These are phyloP conservation scores for Paelopatides confundens DNA, from an alignment of 53 echinoderm and acorn worm genomes.

Conservation along the genomic window DNA sequence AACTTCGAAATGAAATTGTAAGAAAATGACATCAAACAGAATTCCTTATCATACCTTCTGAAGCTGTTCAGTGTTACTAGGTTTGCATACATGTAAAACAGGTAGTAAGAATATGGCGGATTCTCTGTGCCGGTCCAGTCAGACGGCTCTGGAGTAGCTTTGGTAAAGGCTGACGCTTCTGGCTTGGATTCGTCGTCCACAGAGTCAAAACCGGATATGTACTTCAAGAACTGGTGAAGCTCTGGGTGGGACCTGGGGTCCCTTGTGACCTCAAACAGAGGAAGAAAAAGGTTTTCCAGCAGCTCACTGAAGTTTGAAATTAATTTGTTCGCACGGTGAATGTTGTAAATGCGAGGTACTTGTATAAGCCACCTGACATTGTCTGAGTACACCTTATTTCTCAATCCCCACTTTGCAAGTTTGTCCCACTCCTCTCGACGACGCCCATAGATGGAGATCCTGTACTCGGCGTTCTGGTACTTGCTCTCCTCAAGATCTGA, in stretches of 20 bases:
- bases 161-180: conserved; percentile 74
- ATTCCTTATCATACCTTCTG: conserved; percentile 69
- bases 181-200: conserved; percentile 98
- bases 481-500: conserved; percentile 89
- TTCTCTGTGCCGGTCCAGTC: conserved; percentile 78
- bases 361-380: conserved; percentile 95
- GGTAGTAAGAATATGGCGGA: conserved; percentile 90
- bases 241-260: conserved; percentile 94
- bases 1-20: too few species aligned
- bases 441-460: conserved; percentile 91
- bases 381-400: conserved; percentile 85
- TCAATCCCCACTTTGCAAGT: conserved; percentile 87
- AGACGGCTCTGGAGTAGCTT: conserved; percentile 78
- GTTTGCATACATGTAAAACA: conserved; percentile 93
- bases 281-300: conserved; percentile 88
- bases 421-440: conserved; percentile 82
- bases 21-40: neutral
- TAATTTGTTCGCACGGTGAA: conserved; percentile 87
- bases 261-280: conserved; percentile 89
- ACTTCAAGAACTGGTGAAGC: conserved; percentile 86
- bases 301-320: conserved; percentile 80
- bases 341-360: conserved; percentile 86
- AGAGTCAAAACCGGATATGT: conserved; percentile 92
- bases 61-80: conserved; percentile 87
- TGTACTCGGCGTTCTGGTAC: conserved; percentile 97